Conservation (phyloP, 2,113 vertebrate genomes). For the Pituophis catenifer region DNA sequence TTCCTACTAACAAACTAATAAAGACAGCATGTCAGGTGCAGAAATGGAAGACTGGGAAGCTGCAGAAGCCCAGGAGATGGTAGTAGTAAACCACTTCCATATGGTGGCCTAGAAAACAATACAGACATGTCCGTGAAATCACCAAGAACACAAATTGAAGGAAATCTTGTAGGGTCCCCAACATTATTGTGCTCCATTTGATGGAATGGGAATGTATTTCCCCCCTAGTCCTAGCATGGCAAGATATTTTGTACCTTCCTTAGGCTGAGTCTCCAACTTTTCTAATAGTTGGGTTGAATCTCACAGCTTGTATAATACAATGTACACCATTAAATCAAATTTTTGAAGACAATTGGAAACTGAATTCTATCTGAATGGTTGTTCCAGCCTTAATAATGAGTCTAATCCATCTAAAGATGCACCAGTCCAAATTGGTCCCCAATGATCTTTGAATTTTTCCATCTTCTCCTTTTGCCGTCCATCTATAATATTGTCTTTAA, state of each 20-base stretch:
- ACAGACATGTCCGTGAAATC: not conserved
- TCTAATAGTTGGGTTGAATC: not conserved
- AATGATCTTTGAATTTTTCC: not conserved
- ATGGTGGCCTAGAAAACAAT: not conserved
- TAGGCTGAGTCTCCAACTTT: not conserved
- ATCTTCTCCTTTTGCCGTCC: not conserved
- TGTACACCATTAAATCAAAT: not conserved
- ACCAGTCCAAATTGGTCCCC: not conserved
- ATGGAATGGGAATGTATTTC: not conserved
- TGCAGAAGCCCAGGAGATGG: not conserved
- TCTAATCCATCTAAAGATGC: constrained; percentile 5
- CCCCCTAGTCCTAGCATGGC: not conserved
- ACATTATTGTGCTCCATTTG: not conserved
- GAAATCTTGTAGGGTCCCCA: not conserved
- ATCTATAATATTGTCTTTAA: not conserved
- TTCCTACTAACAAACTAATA: not conserved
- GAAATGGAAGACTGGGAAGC: not conserved
- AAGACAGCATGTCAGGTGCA: not conserved
- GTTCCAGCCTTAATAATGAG: not conserved
- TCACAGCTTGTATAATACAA: not conserved
- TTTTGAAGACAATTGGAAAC: not conserved
- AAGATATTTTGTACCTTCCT: not conserved
- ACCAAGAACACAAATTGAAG: not conserved
- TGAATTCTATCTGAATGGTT: not conserved
- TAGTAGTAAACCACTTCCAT: not conserved